phyloP scores from a whole-genome alignment of 2,888 invertebrate species.

The Patella ulyssiponensis region DNA sequence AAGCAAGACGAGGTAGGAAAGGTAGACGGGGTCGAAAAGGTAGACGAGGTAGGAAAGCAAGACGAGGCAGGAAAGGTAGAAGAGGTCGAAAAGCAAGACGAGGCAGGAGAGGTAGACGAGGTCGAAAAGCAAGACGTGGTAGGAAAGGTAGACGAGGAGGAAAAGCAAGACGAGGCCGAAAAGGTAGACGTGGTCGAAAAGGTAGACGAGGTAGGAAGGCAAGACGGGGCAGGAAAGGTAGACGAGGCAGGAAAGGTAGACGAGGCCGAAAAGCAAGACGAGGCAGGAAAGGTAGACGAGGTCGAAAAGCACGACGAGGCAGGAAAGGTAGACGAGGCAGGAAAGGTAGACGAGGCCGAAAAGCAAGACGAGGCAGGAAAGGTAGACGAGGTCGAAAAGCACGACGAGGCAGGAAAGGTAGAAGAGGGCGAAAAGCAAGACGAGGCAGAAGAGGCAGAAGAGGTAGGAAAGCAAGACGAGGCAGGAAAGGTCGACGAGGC shows the following conservation, averaged over 20 bases:
- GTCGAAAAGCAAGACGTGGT: not conserved
- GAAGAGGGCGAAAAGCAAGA: not conserved
- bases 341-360: not conserved
- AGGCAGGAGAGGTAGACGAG: not conserved
- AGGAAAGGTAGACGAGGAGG: not conserved
- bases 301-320: no score
- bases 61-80: not conserved
- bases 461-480: not conserved
- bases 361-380: not conserved
- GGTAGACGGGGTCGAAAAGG: not conserved
- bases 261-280: no score
- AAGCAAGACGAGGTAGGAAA: not conserved
- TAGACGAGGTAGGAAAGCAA: not conserved
- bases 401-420: not conserved
- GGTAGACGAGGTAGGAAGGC: not conserved
- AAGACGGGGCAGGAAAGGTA: not conserved
- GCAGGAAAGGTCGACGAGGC: not conserved
- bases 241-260: no score
- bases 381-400: not conserved
- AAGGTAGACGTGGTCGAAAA: not conserved
- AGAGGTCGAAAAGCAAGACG: not conserved
- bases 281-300: no score
- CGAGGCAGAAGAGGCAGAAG: not conserved
- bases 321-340: no score
- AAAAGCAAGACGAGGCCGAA: not conserved